phyloP scores from a whole-genome alignment of 2,888 invertebrate genomes.

The Erynnis tages region DNA sequence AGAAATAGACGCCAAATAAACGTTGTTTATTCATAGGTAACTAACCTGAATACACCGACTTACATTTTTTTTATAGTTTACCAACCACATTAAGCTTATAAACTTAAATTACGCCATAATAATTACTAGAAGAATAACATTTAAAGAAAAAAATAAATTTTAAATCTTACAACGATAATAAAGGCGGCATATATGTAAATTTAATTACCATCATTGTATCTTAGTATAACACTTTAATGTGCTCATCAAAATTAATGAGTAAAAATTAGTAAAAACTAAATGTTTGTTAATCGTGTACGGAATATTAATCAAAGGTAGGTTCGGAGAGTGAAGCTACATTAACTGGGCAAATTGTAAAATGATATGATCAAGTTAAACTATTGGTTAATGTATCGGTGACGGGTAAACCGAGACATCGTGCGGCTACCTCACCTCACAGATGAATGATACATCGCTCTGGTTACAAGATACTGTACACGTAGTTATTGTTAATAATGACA shows the following conservation, averaged over 20 bases:
- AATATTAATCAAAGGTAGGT: slow-evolving; percentile 24
- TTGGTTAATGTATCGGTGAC: slow-evolving; percentile 76
- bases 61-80: no score
- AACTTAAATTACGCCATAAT: slow-evolving; percentile 4
- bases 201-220: slow-evolving; percentile 15
- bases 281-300: slow-evolving; percentile 9
- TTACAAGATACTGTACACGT: slow-evolving; percentile 22
- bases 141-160: slow-evolving; percentile 14
- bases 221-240: slow-evolving; percentile 14
- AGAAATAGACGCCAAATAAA: neutral
- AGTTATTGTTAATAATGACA: slow-evolving; percentile 17
- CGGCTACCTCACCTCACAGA: slow-evolving; percentile 54
- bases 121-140: slow-evolving; percentile 10
- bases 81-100: no score
- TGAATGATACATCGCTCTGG: slow-evolving; percentile 29
- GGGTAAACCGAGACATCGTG: slow-evolving; percentile 60
- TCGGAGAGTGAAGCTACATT: slow-evolving; percentile 53
- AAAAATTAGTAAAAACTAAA: slow-evolving; percentile 23
- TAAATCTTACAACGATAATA: slow-evolving; percentile 18
- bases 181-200: slow-evolving; percentile 21
- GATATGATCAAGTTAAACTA: slow-evolving; percentile 74
- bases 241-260: slow-evolving; percentile 20
- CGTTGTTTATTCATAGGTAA: no score
- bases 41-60: no score
- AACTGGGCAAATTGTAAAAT: slow-evolving; percentile 60